Evolutionary conservation across 2,113 vertebrate genomes (phyloP), one percentile per base, ranked within the genome.

Genomic region (Zapus hudsonius): DNA sequence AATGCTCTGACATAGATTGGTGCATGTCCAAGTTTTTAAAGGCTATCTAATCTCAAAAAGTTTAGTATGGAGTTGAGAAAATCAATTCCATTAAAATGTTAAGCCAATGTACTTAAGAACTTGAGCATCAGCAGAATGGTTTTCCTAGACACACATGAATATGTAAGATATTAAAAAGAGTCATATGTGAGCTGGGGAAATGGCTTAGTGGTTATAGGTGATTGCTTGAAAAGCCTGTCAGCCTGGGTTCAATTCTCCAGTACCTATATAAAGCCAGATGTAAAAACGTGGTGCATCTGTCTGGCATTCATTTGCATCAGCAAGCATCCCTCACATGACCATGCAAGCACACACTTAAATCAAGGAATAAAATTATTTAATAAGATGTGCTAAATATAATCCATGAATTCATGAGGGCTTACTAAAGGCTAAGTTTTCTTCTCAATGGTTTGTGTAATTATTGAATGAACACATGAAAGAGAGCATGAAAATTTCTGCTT

Each of bases 371-470:
- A 52, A 52, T 10, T 15, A 52, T 52, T 52, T 52, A 38, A 94
- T 90, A 84, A 81, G 44, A 52, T 52, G 12, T 52, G 52, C 11
- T 52, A 59, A 4, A 76, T 16, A 42, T 88, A 74, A 36, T 69
- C 29, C 78, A 42, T 69, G 81, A 83, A 16, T 33, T 76, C 75
- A 76, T 92, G 61, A 94, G 29, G 20, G 70, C 23, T 59, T 89
- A 79, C 20, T 79, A 66, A 64, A 40, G 29, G 81, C 44, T 52
- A 52, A 52, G 11, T 10, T 52, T 52, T 84, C 17, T 75, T 16
- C 33, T 87, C 76, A 82, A 40, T 69, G 44, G 27, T 69, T 91
- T 74, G 55, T 57, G 16, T 89, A 93, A 78, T 80, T 87, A 84
- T 15, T 85, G 29, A 72, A 74, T 81, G 17, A 66, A 80, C 33